Base-by-base conservation (phyloP, 2,113 vertebrate species). In the Siniperca chuatsi region DNA sequence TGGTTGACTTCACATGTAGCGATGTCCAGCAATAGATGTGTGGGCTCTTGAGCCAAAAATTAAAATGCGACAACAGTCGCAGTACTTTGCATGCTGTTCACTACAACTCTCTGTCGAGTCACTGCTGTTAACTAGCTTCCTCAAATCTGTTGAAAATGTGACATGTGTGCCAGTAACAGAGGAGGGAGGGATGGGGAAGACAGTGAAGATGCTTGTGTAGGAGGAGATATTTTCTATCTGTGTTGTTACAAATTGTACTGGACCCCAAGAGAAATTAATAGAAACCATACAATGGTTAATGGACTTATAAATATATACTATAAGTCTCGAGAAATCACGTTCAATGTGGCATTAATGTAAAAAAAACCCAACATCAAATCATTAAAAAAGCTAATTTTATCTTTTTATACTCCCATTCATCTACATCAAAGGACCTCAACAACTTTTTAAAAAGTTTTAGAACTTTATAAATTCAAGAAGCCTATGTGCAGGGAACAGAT, bases 151-250 rank as follows among this genome's bases (percentile, higher is more conserved):
- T 60, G 44, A 74, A 57, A 80, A 82, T 66, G 3, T 60, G 76
- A 44, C 54, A 10, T 64, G n/a, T 69, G 60, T 74, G 71, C 81
- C 82, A 89, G 61, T 64, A 58, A 75, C 66, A 69, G 73, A 75
- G 62, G 18, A 74, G 54, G 33, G 50, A 78, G 64, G 29, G 16
- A 52, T 44, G 15, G 23, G 61, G 64, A 60, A 75, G 54, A 64
- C 57, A 50, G 76, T 44, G 50, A 13, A 42, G 76, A 69, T 48
- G 82, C 52, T 62, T 82, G 78, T 88, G 90, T 88, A 46, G 81
- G 90, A 85, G 23, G 80, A 90, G 76, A 78, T 65, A 55, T 74
- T 85, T 86, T 58, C 81, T 72, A 33, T 60, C 77, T 66, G 77
- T 25, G 37, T 58, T 65, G 21, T 25, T 68, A n/a, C 57, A 87